phyloP scores from a whole-genome alignment of 2,888 invertebrate species.

The Dinocampus coccinellae region DNA sequence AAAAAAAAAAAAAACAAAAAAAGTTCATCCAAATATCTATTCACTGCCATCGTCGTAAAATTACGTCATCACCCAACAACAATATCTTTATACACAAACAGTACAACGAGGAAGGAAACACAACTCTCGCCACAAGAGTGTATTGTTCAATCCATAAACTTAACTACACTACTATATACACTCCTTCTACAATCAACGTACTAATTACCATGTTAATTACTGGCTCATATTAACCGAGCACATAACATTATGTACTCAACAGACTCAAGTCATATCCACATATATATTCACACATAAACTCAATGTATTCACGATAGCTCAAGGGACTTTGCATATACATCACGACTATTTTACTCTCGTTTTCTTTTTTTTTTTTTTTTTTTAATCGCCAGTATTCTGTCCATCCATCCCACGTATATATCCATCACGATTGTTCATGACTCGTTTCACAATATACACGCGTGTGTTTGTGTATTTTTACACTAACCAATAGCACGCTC shows the following conservation, averaged over 20 bases:
- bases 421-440: conserved; percentile 37
- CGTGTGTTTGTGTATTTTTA: background rate
- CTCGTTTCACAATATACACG: conserved; percentile 7
- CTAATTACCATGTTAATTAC: conserved; percentile 56
- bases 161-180: conserved; percentile 4
- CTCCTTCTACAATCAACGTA: conserved; percentile 43
- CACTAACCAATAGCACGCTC: conserved; percentile 46
- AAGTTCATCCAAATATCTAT: too few relatives aligned
- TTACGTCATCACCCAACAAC: too few relatives aligned
- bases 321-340: background rate
- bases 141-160: background rate
- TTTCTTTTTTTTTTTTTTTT: background rate
- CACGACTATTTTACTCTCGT: too few relatives aligned
- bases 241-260: background rate
- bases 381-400: background rate
- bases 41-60: too few relatives aligned
- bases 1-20: too few relatives aligned
- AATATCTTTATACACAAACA: too few relatives aligned
- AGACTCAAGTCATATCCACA: background rate
- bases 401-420: background rate
- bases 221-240: conserved; percentile 15
- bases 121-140: conserved; percentile 6
- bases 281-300: background rate
- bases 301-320: background rate
- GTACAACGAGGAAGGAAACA: background rate